Evolutionary conservation across 2,797 vertebrate species (phyloP).

Genomic region (Sebastolobus alascanus): DNA sequence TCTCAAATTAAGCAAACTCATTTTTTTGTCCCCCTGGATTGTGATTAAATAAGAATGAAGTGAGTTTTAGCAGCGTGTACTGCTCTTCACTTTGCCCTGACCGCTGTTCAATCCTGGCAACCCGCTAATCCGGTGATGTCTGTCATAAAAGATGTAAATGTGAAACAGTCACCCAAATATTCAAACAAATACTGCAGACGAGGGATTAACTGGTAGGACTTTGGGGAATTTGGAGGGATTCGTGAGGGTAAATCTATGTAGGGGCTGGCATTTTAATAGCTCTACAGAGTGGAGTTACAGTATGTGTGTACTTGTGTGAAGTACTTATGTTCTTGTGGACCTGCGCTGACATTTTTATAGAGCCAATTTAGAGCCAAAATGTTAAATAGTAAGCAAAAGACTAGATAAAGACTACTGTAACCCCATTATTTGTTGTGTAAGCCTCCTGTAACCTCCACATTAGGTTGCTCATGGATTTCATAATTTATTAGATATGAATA

Average conservation of each 20-base stretch:
- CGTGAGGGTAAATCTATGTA: neutral
- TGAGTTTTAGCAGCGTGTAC: neutral
- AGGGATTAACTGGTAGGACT: slow-evolving; percentile 1
- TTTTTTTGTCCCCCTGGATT: neutral
- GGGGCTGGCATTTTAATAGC: slow-evolving; percentile 5
- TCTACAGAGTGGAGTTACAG: neutral
- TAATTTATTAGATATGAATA: neutral
- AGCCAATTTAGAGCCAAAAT: neutral
- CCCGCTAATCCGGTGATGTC: neutral
- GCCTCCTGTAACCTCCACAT: neutral
- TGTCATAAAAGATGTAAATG: slow-evolving; percentile 21
- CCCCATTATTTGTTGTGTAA: neutral
- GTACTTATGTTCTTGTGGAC: slow-evolving; percentile 2
- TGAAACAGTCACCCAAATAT: slow-evolving; percentile 17
- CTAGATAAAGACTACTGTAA: neutral
- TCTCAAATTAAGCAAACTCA: neutral
- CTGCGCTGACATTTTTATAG: slow-evolving; percentile 16
- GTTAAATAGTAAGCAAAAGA: neutral
- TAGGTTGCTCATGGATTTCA: neutral
- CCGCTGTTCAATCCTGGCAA: neutral
- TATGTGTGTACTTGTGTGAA: slow-evolving; percentile 2
- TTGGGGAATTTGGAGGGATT: slow-evolving; percentile 3
- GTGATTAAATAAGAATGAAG: slow-evolving; percentile 8
- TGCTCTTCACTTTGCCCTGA: slow-evolving; percentile 13
- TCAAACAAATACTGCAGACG: slow-evolving; percentile 7